Conservation (phyloP, 2,113 vertebrate genomes). For the Onychostoma macrolepis region DNA sequence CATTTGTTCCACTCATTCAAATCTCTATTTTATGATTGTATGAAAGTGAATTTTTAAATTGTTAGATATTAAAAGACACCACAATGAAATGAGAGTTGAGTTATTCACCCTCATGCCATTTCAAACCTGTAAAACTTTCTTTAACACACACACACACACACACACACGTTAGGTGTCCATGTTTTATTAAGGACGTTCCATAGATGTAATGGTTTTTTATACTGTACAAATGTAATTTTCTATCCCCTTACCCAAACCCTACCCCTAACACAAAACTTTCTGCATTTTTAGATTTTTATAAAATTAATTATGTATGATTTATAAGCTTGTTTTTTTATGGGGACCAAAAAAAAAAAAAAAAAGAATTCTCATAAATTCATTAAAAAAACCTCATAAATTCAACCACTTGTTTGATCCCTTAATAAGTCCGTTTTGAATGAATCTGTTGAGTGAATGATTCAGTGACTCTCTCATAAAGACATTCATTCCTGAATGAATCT, state of each 20-base stretch:
- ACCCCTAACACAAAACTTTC: no score
- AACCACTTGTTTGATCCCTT: no score
- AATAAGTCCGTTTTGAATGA: not conserved
- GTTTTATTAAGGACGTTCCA: no score
- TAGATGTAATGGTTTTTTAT: no score
- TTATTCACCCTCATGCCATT: not conserved
- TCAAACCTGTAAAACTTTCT: not conserved
- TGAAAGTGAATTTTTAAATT: not conserved
- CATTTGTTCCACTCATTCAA: not conserved
- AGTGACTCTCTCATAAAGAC: not conserved
- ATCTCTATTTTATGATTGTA: not conserved
- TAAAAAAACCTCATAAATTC: no score
- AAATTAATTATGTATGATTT: no score
- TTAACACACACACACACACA: not conserved
- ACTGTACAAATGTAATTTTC: no score
- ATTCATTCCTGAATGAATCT: not conserved
- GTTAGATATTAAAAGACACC: not conserved
- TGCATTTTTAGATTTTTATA: no score
- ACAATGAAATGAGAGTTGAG: not conserved
- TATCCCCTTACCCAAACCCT: no score
- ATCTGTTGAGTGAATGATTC: not conserved
- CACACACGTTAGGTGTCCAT: no score
- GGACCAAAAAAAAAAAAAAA: not conserved
- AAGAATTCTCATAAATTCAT: not conserved
- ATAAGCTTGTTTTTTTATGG: no score